A percentile compares a stretch with the other conserved stretches of the same genome.
Conservation (phyloP, 2,797 vertebrate species). For the Cyclura pinguis region DNA sequence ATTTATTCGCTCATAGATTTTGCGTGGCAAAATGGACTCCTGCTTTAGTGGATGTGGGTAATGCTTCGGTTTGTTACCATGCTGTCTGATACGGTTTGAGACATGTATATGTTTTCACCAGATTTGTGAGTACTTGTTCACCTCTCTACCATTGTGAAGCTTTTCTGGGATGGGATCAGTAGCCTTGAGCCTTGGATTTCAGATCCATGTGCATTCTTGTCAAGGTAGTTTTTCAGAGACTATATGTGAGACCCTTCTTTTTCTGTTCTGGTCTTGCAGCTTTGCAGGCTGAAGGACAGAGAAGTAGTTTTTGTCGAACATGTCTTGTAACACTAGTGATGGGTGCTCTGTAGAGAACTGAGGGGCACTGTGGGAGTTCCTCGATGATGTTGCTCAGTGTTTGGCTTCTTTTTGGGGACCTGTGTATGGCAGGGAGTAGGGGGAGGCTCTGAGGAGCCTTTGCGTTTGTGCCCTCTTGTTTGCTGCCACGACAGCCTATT, state of each 20-base stretch:
- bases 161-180: neutral
- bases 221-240: neutral
- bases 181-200: neutral
- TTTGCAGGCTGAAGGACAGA: neutral
- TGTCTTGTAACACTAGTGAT: too few species aligned
- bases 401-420: neutral
- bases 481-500: neutral
- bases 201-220: neutral
- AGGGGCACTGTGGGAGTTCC: too few species aligned
- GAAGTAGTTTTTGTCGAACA: neutral
- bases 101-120: neutral
- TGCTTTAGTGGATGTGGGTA: neutral
- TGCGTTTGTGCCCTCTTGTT: too few species aligned
- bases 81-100: neutral
- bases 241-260: neutral
- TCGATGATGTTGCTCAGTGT: too few species aligned
- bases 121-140: neutral
- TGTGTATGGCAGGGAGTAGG: too few species aligned
- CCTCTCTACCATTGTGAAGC: neutral
- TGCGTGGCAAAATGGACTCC: slow-evolving; percentile 31
- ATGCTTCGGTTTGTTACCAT: slow-evolving; percentile 43
- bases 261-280: neutral
- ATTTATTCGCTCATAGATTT: slow-evolving; percentile 14
- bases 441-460: neutral
- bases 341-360: neutral